Evolutionary conservation across 1,140 invertebrate genomes (phyloP).

Genomic region (Drosophila pectinifera): DNA sequence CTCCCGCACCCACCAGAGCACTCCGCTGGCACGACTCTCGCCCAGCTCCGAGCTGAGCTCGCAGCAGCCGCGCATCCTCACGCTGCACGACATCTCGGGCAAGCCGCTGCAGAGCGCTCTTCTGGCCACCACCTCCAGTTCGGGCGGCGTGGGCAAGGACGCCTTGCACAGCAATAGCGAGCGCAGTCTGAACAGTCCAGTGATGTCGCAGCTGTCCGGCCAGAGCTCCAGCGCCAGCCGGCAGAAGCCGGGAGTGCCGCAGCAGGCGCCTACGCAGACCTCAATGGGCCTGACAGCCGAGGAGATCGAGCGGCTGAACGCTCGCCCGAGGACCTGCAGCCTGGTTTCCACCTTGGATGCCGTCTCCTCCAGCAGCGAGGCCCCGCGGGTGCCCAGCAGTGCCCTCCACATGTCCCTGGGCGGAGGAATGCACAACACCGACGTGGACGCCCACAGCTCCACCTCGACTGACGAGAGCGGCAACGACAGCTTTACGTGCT

Average conservation of each 20-base stretch:
- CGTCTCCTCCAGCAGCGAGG: conserved; percentile 96
- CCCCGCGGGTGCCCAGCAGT: conserved; percentile 88
- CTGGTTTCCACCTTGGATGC: conserved; percentile 96
- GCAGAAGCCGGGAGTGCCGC: conserved; percentile 86
- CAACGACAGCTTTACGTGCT: conserved; percentile 99
- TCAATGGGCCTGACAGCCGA: conserved; percentile 95
- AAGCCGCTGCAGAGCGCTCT: conserved; percentile 95
- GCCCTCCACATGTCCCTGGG: conserved; percentile 87
- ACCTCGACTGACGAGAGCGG: conserved; percentile 97
- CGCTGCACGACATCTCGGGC: conserved; percentile 96
- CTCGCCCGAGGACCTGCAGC: conserved; percentile 93
- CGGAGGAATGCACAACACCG: conserved; percentile 88
- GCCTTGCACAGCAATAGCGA: conserved; percentile 94
- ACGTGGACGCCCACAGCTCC: conserved; percentile 91
- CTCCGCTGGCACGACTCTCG: conserved; percentile 94
- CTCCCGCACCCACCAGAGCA: conserved; percentile 92
- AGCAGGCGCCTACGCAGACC: conserved; percentile 87
- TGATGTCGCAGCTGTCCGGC: conserved; percentile 94
- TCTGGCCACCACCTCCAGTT: conserved; percentile 94
- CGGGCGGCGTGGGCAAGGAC: conserved; percentile 92
- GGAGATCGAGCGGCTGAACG: conserved; percentile 96
- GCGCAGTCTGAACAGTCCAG: conserved; percentile 94
- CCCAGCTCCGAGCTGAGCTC: conserved; percentile 96
- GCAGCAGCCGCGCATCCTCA: conserved; percentile 95
- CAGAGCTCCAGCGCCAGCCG: conserved; percentile 92